phyloP scores from a whole-genome alignment of 2,113 vertebrate genomes.

The Stegastes partitus region DNA sequence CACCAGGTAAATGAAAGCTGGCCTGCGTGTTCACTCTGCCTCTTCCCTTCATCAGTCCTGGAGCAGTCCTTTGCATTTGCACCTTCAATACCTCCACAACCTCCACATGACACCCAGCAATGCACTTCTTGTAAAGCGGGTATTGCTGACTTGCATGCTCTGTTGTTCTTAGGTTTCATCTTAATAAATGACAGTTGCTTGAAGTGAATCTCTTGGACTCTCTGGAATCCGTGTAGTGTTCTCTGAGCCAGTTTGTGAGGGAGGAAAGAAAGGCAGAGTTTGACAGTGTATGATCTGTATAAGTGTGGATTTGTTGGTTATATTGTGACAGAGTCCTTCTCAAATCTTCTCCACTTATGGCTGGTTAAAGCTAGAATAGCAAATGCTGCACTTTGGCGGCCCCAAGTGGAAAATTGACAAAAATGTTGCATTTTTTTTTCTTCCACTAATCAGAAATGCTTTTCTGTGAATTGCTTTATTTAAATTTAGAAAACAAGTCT shows the following conservation, averaged over 20 bases:
- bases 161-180: neutral
- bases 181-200: constrained; percentile 4
- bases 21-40: neutral
- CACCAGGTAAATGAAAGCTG: constrained; percentile 27
- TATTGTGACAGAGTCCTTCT: neutral
- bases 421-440: too few relatives aligned
- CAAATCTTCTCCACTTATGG: too few relatives aligned
- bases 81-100: neutral
- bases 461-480: too few relatives aligned
- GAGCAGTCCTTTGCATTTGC: neutral
- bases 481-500: too few relatives aligned
- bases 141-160: neutral
- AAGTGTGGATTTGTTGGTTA: too few relatives aligned
- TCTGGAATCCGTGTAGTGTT: too few relatives aligned
- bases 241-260: too few relatives aligned
- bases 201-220: too few relatives aligned
- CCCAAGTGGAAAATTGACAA: constrained; percentile 1
- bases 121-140: neutral
- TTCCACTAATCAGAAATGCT: too few relatives aligned
- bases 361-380: neutral
- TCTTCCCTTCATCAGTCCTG: neutral
- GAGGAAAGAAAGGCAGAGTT: too few relatives aligned
- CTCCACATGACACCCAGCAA: too few relatives aligned
- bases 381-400: neutral
- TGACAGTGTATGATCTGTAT: too few relatives aligned